Base-by-base conservation (phyloP, 1,140 invertebrate species). In the Drosophila navojoa region DNA sequence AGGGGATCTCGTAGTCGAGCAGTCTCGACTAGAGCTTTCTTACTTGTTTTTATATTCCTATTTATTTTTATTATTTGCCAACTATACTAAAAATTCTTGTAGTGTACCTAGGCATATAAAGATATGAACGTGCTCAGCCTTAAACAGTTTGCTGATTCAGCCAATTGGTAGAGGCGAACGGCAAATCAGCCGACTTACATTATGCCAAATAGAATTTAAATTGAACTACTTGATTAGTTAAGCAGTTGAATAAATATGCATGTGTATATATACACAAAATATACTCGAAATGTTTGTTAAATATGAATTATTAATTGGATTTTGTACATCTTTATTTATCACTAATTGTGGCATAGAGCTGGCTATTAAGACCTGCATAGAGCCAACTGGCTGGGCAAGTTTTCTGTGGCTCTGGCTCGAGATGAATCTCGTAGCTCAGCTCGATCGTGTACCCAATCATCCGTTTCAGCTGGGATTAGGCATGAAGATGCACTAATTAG, bases 131-230 rank as follows among this genome's bases (percentile, higher is more conserved):
- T 57, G 62, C 32, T 29, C 15, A 57, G 62, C 13, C 7, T 47
- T 27, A 35, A 66, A 27, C 49, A 29, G 35, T 22, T 38, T 6
- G 19, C 50, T 52, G 50, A 32, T 52, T 52, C 50, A 52, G 50
- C 49, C 40, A 42, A 53, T 63, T 49, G 25, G 10, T 19, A 49
- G 29, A 49, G 52, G 13, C 13, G 5, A n/a, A 29, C 49, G 29
- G 11, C 25, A 19, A 38, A 15, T 9, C 15, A 49, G n/a, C 35
- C 35, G 52, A 2, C 40, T 63, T 57, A 19, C 54, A 52, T 58
- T 64, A 57, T 58, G 49, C 54, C 52, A 45, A 59, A 7, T 9
- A n/a, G 53, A 59, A 67, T 42, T 44, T 22, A 38, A 40, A 71
- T 45, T 71, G 15, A 32, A 10, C 52, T 54, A 38, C 29, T 54